Base-by-base conservation (phyloP, 2,888 invertebrate genomes). In the Brachypterus glaber region DNA sequence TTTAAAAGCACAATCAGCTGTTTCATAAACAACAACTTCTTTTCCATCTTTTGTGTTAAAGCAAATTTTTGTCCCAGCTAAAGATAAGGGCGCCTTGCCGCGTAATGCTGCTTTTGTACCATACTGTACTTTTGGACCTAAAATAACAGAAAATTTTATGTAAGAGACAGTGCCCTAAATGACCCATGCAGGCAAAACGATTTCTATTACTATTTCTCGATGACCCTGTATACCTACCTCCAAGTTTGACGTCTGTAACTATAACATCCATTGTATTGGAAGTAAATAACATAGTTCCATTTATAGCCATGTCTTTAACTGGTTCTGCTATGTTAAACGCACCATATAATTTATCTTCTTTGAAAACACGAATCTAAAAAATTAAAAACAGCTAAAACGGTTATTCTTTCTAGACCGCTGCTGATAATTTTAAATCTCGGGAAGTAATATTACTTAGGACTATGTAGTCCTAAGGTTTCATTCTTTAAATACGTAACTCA, bases 261-360 rank as follows among this genome's bases (percentile, higher is more conserved):
- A 74, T 70, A 1, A 79, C 67, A 52, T 79, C 75, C 8, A 74
- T 58, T 59, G 79, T 77, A 35, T 79, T 66, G 3, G 72, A 76
- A 18, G 79, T 75, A 52, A 73, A 76, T 40, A 81, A 55, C 35
- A 66, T 64, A 21, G 73, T 72, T 11, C 67, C 67, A 21, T 64
- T 58, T n/a, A 73, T 65, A 33, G 67, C 60, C 43, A 81, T 58
- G 52, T 74, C 76, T 60, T 76, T 77, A 2, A 80, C 72, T 60
- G 79, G 78, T 58, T 81, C 80, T 1, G 57, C 54, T 7, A 57
- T 48, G 37, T 53, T 54, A 3, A 59, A 38, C 7, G 40, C 39
- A 11, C 73, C 73, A 48, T 71, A 69, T 27, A 68, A 54, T 34
- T 53, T 58, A 40, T 75, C 67, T 42, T 75, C 66, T 57, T 74